Evolutionary conservation across 2,888 invertebrate species (phyloP), one percentile per base, ranked within the genome.

Genomic region (Ochropleura plecta): DNA sequence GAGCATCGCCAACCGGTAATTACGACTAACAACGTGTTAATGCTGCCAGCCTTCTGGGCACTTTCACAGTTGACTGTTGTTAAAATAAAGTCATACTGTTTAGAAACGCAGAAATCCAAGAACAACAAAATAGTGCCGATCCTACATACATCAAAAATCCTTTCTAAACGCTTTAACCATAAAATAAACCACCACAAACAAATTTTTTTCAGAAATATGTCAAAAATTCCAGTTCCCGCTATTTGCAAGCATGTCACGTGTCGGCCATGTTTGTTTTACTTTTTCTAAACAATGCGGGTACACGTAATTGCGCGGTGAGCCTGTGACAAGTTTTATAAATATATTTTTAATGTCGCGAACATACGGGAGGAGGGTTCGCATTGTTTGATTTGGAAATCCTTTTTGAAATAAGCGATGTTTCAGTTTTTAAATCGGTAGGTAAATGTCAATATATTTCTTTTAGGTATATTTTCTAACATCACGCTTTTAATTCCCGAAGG

Each of bases 241-340:
- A 76, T 86, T 74, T 46, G n/a, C 49, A 84, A 66, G 76, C 84
- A 57, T 44, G 82, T 83, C 85, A 86, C 84, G 85, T 86, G 78
- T 72, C 69, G 42, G 42, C 78, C 72, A 84, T 86, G 55, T 74
- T 80, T 86, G 79, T 79, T 86, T 82, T 81, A 82, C 81, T 87
- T 87, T 89, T 88, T 86, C 84, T 88, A 89, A 88, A 87, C 88
- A 89, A 86, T 82, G 88, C 81, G 68, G 70, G 70, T 63, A 63
- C 59, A 68, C 72, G 78, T 83, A 82, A 83, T 86, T 78, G 86
- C 80, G 81, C 78, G 76, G 78, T 71, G 76, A 82, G 88, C 76
- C 76, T 80, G 86, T 82, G 86, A 88, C 84, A 85, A 84, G 69
- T 76, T 80, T 70, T 88, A 84, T 73, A 78, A 80, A 87, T 77